These are phyloP conservation scores for Semnornis frantzii DNA, from an alignment of 2,113 vertebrate genomes.

Conservation along the genomic window DNA sequence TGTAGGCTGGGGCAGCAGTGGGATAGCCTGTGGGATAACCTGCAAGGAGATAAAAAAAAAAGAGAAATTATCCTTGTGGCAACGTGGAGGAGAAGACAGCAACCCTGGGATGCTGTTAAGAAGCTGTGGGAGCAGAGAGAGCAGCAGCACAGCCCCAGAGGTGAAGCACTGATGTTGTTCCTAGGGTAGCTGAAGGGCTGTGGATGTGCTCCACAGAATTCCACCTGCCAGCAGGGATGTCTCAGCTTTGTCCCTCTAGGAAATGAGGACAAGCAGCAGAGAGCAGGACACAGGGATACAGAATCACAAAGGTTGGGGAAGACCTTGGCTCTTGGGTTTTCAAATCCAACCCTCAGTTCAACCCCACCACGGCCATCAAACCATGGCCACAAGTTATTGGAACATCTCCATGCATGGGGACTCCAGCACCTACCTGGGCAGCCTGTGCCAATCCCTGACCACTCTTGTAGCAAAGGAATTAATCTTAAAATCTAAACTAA, in stretches of 20 bases:
- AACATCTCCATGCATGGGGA: neutral
- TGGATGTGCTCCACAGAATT: neutral
- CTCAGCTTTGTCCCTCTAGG: neutral
- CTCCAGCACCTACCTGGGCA: neutral
- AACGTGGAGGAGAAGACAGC: neutral
- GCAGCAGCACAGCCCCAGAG: neutral
- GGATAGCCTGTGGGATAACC: slow-evolving; percentile 96
- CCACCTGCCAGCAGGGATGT: neutral
- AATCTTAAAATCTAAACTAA: no score
- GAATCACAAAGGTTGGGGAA: no score
- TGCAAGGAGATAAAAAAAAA: slow-evolving; percentile 61
- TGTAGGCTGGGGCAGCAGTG: slow-evolving; percentile 92
- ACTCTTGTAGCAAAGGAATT: no score
- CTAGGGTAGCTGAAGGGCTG: neutral
- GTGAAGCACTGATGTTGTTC: neutral
- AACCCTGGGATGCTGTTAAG: neutral
- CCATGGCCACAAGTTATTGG: no score
- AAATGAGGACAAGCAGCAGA: neutral
- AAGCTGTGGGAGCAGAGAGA: neutral
- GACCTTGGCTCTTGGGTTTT: no score
- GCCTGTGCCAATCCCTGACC: neutral
- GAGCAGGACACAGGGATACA: neutral
- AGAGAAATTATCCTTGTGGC: neutral
- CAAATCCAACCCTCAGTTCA: no score
- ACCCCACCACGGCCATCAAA: no score